Percentiles rank a stretch among this genome's conserved stretches.
Conservation (phyloP, 2,888 invertebrate species). For the Heliconius aoede region DNA sequence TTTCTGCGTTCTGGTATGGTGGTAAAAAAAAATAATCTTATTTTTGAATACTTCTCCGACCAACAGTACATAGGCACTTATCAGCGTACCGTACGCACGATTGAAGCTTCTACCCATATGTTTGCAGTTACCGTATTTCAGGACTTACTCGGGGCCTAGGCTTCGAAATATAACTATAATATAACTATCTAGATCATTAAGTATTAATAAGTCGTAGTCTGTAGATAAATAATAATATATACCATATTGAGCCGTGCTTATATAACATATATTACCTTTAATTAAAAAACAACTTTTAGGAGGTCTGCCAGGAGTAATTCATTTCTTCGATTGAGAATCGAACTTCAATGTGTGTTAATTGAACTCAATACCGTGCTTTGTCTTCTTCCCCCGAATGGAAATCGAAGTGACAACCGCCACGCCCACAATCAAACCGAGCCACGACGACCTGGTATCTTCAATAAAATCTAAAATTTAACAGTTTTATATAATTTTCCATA, state of each 20-base stretch:
- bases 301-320: too few relatives aligned
- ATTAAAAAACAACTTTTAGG: too few relatives aligned
- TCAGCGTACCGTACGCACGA: slow-evolving; percentile 67
- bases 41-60: slow-evolving; percentile 48
- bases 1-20: too few relatives aligned
- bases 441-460: not conserved
- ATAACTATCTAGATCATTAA: not conserved
- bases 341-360: too few relatives aligned
- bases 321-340: too few relatives aligned
- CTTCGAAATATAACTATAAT: slow-evolving; percentile 1
- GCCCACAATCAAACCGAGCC: too few relatives aligned
- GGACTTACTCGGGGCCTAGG: slow-evolving; percentile 42
- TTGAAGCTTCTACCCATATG: slow-evolving; percentile 67
- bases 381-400: too few relatives aligned
- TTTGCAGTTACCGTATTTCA: slow-evolving; percentile 61
- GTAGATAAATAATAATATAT: too few relatives aligned
- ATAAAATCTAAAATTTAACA: not conserved
- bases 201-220: not conserved
- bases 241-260: too few relatives aligned
- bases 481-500: slow-evolving; percentile 7
- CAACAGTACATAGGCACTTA: slow-evolving; percentile 62
- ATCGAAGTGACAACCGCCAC: too few relatives aligned
- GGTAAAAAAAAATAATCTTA: not conserved
- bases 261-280: too few relatives aligned
- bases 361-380: too few relatives aligned